phyloP scores from a whole-genome alignment of 2,888 invertebrate genomes.

The Troides helena region DNA sequence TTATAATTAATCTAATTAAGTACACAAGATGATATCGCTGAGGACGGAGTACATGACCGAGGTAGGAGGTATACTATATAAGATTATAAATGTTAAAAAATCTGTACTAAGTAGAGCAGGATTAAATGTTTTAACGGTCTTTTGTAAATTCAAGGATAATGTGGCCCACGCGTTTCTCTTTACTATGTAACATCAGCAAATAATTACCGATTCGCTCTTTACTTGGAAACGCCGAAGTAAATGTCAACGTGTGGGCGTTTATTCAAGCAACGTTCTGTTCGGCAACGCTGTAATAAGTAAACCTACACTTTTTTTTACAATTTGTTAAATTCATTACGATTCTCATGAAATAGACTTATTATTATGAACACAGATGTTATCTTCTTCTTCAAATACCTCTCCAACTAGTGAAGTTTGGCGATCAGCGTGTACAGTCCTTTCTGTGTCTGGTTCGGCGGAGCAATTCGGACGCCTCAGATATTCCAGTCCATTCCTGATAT shows the following conservation, averaged over 20 bases:
- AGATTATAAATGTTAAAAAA: no score
- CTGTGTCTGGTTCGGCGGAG: no score
- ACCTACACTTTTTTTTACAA: neutral
- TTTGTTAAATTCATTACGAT: neutral
- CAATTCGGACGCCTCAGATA: no score
- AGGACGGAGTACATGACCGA: no score
- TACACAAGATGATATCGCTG: no score
- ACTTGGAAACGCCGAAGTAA: constrained; percentile 34
- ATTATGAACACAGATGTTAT: neutral
- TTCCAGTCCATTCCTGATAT: no score
- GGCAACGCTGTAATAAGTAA: constrained; percentile 15
- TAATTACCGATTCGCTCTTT: constrained; percentile 40
- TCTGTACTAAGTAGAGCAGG: no score
- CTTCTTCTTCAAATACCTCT: no score
- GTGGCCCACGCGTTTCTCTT: constrained; percentile 40
- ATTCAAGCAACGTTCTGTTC: constrained; percentile 9
- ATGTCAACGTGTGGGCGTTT: constrained; percentile 42
- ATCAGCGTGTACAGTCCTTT: no score
- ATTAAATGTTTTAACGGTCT: neutral
- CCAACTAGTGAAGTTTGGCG: no score
- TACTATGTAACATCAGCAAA: constrained; percentile 39
- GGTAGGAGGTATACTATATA: no score
- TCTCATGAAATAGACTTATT: neutral
- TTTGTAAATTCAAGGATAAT: neutral
- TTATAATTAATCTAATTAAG: no score